Evolutionary conservation across 2,888 invertebrate species (phyloP).

Genomic region (Oscheius sp.): DNA sequence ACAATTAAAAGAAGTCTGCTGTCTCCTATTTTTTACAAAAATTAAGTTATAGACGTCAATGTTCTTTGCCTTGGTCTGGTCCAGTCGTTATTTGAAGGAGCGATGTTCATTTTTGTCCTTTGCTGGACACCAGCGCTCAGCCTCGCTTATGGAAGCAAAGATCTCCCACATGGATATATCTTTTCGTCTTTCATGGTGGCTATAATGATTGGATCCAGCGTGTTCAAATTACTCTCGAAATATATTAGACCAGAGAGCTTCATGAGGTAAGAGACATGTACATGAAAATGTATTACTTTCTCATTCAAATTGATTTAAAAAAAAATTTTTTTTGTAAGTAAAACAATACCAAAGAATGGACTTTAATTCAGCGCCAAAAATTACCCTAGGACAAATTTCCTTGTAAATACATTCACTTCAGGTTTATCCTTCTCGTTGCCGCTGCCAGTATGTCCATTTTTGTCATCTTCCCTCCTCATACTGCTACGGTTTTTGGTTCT

Average conservation of each 20-base stretch:
- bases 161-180: slow-evolving; percentile 74
- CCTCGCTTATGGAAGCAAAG: slow-evolving; percentile 40
- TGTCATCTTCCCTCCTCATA: slow-evolving; percentile 70
- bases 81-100: slow-evolving; percentile 74
- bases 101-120: slow-evolving; percentile 75
- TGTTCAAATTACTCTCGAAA: slow-evolving; percentile 70
- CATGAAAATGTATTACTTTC: too few relatives aligned
- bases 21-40: not conserved
- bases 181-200: slow-evolving; percentile 74
- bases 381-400: too few relatives aligned
- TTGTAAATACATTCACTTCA: slow-evolving; percentile 27
- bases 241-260: slow-evolving; percentile 70
- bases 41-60: too few relatives aligned
- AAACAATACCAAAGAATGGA: too few relatives aligned
- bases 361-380: too few relatives aligned
- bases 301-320: too few relatives aligned
- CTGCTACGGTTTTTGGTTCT: slow-evolving; percentile 70
- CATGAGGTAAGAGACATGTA: slow-evolving; percentile 70
- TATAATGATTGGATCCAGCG: slow-evolving; percentile 73
- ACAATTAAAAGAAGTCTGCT: slow-evolving; percentile 36
- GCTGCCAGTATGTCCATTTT: slow-evolving; percentile 71
- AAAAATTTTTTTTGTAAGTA: too few relatives aligned
- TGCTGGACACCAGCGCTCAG: slow-evolving; percentile 75
- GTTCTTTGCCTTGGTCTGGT: slow-evolving; percentile 73
- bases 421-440: slow-evolving; percentile 71